Percentiles rank a stretch among this genome's conserved stretches.
phyloP scores from a whole-genome alignment of 2,888 invertebrate genomes.

The Diloba caeruleocephala region DNA sequence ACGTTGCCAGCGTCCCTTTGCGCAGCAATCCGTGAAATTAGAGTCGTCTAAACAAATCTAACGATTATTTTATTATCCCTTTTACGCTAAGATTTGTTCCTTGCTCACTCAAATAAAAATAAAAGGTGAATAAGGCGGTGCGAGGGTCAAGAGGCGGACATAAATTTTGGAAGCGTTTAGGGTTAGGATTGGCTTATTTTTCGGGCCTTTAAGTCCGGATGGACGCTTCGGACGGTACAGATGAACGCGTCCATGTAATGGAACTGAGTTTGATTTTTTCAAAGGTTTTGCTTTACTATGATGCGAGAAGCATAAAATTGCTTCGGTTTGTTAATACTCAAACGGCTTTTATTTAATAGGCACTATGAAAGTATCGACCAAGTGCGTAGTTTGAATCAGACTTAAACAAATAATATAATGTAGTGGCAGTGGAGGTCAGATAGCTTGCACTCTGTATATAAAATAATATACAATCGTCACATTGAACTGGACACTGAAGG shows the following conservation, averaged over 20 bases:
- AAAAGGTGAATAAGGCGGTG: constrained; percentile 87
- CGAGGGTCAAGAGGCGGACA: constrained; percentile 83
- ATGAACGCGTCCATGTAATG: constrained; percentile 48
- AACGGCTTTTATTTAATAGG: too few species aligned
- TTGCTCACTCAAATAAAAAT: constrained; percentile 89
- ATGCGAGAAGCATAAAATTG: too few species aligned
- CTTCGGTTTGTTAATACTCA: too few species aligned
- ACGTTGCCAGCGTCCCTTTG: constrained; percentile 79
- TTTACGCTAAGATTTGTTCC: constrained; percentile 89
- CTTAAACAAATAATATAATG: too few species aligned
- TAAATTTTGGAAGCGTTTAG: constrained; percentile 83
- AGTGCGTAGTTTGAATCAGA: too few species aligned
- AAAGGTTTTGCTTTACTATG: constrained; percentile 17
- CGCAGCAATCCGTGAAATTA: constrained; percentile 88
- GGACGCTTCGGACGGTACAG: constrained; percentile 56
- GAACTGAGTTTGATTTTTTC: constrained; percentile 36
- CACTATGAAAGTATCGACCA: too few species aligned
- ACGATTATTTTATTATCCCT: constrained; percentile 89
- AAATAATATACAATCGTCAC: too few species aligned
- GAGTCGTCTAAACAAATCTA: constrained; percentile 89
- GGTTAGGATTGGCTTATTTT: constrained; percentile 84
- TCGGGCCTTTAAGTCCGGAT: constrained; percentile 79
- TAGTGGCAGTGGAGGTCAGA: too few species aligned
- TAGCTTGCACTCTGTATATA: too few species aligned
- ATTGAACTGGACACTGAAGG: too few species aligned